Conservation (phyloP, 2,888 invertebrate genomes). For the Tetragonula carbonaria region DNA sequence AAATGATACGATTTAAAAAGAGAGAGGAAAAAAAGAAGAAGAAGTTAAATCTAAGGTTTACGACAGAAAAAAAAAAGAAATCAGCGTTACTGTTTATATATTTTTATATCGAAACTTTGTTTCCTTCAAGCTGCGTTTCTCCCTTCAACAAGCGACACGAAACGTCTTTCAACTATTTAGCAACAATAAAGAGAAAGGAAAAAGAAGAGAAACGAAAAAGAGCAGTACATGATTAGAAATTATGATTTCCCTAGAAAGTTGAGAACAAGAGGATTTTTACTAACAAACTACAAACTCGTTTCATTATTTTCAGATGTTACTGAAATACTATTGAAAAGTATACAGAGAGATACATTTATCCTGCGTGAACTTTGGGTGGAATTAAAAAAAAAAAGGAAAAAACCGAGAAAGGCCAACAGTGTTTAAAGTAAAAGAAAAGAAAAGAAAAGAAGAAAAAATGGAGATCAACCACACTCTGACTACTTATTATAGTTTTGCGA, state of each 20-base stretch:
- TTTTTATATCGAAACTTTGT: constrained; percentile 56
- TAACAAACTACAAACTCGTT: neutral
- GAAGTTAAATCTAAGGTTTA: constrained; percentile 32
- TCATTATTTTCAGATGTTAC: constrained; percentile 1
- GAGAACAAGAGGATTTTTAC: neutral
- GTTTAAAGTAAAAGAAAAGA: neutral
- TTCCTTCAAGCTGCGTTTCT: constrained; percentile 48
- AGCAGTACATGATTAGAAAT: neutral
- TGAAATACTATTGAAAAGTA: neutral
- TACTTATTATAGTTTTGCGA: constrained; percentile 11
- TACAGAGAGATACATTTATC: neutral
- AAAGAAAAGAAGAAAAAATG: neutral
- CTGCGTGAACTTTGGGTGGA: neutral
- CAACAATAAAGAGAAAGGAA: neutral
- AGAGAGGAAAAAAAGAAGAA: neutral
- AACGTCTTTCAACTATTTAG: constrained; percentile 14
- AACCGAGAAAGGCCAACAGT: neutral
- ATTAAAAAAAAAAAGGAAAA: neutral
- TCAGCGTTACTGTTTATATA: constrained; percentile 51
- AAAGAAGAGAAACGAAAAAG: neutral
- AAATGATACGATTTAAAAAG: neutral
- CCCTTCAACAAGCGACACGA: constrained; percentile 8
- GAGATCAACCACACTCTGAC: neutral
- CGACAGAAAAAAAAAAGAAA: constrained; percentile 10
- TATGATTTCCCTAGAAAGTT: neutral